Evolutionary conservation across 2,113 vertebrate genomes (phyloP).

Genomic region (Thalassarche chlororhynchos): DNA sequence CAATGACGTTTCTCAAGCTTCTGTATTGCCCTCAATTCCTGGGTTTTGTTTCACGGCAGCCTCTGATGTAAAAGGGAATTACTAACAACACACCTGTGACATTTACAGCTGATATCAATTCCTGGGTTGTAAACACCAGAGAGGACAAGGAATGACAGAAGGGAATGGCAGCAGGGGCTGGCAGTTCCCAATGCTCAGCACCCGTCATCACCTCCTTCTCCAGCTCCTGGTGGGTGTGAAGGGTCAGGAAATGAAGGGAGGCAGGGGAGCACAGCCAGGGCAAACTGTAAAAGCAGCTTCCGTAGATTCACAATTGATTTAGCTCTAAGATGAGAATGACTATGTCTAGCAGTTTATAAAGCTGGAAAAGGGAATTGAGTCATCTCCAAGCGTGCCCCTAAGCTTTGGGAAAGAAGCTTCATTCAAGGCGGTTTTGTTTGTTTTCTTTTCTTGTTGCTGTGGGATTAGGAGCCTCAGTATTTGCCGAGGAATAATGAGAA

Average conservation of each 20-base stretch:
- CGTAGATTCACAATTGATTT: background rate
- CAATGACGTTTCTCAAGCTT: background rate
- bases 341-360: background rate
- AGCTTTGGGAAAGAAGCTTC: background rate
- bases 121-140: background rate
- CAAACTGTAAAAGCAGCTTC: background rate
- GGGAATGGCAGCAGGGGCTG: background rate
- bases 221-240: background rate
- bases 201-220: background rate
- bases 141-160: background rate
- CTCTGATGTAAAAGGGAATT: background rate
- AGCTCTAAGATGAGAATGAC: background rate
- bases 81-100: background rate
- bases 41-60: background rate
- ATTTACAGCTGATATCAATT: background rate
- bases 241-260: background rate
- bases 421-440: background rate
- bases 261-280: background rate
- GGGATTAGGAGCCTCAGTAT: background rate
- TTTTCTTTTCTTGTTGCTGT: constrained; percentile 12
- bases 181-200: background rate
- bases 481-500: background rate
- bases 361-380: background rate
- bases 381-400: background rate
- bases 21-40: background rate